Conservation (phyloP, 2,888 invertebrate genomes). For the Drosophila stalkeri region DNA sequence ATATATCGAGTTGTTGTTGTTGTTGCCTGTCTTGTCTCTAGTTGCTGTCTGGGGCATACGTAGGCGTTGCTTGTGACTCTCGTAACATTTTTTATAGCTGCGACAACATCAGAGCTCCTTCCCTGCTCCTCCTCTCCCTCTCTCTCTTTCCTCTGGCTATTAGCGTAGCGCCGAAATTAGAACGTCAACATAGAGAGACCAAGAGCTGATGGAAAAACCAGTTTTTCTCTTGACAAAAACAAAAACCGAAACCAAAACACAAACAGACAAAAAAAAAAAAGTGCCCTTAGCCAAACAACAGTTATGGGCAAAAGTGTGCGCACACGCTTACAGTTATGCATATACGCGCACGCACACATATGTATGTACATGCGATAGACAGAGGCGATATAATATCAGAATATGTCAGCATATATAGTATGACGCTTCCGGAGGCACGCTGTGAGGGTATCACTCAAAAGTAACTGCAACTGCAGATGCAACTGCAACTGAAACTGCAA, state of each 20-base stretch:
- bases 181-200: constrained; percentile 45
- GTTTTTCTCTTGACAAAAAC: constrained; percentile 36
- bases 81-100: constrained; percentile 43
- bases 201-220: constrained; percentile 52
- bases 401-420: constrained; percentile 31
- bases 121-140: not conserved
- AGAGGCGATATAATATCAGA: constrained; percentile 53
- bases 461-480: constrained; percentile 21
- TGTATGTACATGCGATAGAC: constrained; percentile 8
- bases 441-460: constrained; percentile 20
- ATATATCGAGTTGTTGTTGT: constrained; percentile 32
- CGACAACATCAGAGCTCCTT: constrained; percentile 29
- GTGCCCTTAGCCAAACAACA: constrained; percentile 54
- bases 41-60: constrained; percentile 38
- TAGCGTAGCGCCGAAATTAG: constrained; percentile 57
- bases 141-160: constrained; percentile 13
- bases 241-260: constrained; percentile 4
- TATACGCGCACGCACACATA: not conserved
- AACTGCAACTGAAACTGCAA: constrained; percentile 12
- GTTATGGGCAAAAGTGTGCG: constrained; percentile 45
- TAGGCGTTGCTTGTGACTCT: constrained; percentile 60
- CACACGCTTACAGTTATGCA: constrained; percentile 10
- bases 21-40: constrained; percentile 39
- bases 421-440: constrained; percentile 48
- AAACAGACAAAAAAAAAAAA: constrained; percentile 23